Percentiles rank a stretch among this genome's conserved stretches.
These are phyloP conservation scores for Synergus japonicus DNA, from an alignment of 2,888 invertebrate genomes.

Conservation along the genomic window DNA sequence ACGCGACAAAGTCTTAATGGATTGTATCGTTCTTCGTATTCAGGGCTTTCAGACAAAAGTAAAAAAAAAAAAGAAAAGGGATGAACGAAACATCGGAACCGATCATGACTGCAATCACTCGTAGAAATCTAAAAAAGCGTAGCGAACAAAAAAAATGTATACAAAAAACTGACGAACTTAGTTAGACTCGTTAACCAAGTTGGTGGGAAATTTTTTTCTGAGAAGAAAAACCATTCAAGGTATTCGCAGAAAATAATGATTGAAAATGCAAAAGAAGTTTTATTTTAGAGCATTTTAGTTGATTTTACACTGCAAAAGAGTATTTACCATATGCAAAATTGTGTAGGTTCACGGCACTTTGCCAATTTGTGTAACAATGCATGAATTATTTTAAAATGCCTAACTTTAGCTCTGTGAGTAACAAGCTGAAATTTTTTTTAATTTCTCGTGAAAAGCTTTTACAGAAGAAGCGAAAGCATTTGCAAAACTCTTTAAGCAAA, in stretches of 20 bases:
- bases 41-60: slow-evolving; percentile 58
- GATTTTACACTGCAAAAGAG: neutral
- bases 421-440: neutral
- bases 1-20: slow-evolving; percentile 73
- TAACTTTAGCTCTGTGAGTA: slow-evolving; percentile 63
- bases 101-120: slow-evolving; percentile 51
- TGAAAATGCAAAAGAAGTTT: neutral
- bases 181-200: neutral
- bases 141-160: too few relatives aligned
- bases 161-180: neutral
- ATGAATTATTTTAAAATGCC: slow-evolving; percentile 68
- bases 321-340: neutral
- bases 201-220: neutral
- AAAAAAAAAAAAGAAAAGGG: slow-evolving; percentile 53
- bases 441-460: neutral
- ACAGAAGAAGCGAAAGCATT: neutral
- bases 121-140: slow-evolving; percentile 6
- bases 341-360: slow-evolving; percentile 56
- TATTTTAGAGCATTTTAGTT: neutral
- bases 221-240: neutral
- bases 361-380: slow-evolving; percentile 73
- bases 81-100: slow-evolving; percentile 44
- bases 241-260: neutral
- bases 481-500: neutral
- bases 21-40: slow-evolving; percentile 68